Percentiles rank a stretch among this genome's conserved stretches.
Evolutionary conservation across 2,888 invertebrate species (phyloP).

Genomic region (Pammene fasciana): DNA sequence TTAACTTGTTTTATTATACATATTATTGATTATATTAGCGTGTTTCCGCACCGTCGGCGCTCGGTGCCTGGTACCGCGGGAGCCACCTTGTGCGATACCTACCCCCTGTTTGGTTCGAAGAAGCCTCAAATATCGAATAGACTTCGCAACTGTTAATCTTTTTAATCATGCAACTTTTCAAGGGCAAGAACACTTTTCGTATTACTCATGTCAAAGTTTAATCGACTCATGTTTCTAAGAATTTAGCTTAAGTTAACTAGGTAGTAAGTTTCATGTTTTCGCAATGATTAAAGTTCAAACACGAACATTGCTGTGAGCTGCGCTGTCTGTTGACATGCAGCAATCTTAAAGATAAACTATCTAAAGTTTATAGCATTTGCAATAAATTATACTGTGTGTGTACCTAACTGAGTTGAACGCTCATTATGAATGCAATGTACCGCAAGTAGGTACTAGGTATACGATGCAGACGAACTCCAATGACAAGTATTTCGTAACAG

Average conservation of each 20-base stretch:
- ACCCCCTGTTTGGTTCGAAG: slow-evolving; percentile 70
- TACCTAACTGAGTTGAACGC: not conserved
- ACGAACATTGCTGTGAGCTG: slow-evolving; percentile 8
- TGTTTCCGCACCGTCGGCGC: slow-evolving; percentile 64
- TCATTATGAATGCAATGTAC: slow-evolving; percentile 1
- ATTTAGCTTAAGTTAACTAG: not conserved
- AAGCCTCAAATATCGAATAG: slow-evolving; percentile 68
- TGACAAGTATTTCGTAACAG: not conserved
- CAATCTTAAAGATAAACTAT: slow-evolving; percentile 32
- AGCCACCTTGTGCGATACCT: slow-evolving; percentile 64
- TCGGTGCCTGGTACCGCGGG: slow-evolving; percentile 68
- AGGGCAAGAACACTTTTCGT: slow-evolving; percentile 70
- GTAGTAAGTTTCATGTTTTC: slow-evolving; percentile 22
- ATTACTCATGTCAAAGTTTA: slow-evolving; percentile 51
- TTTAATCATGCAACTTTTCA: slow-evolving; percentile 76
- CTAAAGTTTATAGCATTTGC: slow-evolving; percentile 27
- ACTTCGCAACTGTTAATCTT: slow-evolving; percentile 69
- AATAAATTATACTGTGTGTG: slow-evolving; percentile 18
- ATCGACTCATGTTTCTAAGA: slow-evolving; percentile 39
- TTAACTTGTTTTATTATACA: slow-evolving; percentile 51
- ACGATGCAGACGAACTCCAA: not conserved
- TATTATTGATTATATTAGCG: slow-evolving; percentile 77
- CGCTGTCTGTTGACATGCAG: slow-evolving; percentile 24
- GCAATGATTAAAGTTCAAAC: slow-evolving; percentile 24
- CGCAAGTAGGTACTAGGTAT: not conserved